Percentiles rank a stretch among this genome's conserved stretches.
Conservation (phyloP, 2,797 vertebrate genomes). For the Epinephelus malabaricus region DNA sequence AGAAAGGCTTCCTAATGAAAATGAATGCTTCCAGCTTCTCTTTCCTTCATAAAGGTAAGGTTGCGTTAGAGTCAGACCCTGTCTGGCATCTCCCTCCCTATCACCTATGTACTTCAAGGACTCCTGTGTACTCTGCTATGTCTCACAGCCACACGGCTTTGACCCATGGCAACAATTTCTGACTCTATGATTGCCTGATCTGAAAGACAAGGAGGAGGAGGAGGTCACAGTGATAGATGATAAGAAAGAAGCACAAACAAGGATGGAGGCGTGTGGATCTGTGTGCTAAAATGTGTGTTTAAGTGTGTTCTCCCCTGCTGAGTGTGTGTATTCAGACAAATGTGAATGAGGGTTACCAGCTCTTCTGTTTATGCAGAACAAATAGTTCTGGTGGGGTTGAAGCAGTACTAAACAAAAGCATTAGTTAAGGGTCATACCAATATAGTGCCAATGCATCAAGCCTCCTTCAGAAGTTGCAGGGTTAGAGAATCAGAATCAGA, state of each 20-base stretch:
- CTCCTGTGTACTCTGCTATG: not conserved
- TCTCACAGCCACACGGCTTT: not conserved
- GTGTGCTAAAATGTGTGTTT: conserved; percentile 26
- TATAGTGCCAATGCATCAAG: not conserved
- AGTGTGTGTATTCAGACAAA: conserved; percentile 21
- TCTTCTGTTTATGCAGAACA: conserved; percentile 14
- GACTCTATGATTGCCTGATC: not conserved
- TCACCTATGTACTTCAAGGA: not conserved
- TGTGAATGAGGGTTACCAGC: conserved; percentile 9
- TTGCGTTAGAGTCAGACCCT: no score
- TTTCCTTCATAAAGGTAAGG: not conserved
- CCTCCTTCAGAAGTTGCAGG: not conserved
- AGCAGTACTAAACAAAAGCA: conserved; percentile 25
- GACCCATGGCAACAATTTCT: not conserved
- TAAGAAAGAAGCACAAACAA: not conserved
- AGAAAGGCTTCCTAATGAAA: not conserved
- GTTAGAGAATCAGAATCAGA: no score
- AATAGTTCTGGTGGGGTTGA: conserved; percentile 53
- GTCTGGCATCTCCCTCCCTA: not conserved
- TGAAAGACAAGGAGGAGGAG: not conserved
- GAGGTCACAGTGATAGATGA: not conserved
- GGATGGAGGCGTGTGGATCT: not conserved
- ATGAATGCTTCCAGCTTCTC: not conserved
- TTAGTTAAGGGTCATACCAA: not conserved
- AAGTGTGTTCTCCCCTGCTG: not conserved